phyloP scores from a whole-genome alignment of 2,113 vertebrate species.

The Promerops cafer region DNA sequence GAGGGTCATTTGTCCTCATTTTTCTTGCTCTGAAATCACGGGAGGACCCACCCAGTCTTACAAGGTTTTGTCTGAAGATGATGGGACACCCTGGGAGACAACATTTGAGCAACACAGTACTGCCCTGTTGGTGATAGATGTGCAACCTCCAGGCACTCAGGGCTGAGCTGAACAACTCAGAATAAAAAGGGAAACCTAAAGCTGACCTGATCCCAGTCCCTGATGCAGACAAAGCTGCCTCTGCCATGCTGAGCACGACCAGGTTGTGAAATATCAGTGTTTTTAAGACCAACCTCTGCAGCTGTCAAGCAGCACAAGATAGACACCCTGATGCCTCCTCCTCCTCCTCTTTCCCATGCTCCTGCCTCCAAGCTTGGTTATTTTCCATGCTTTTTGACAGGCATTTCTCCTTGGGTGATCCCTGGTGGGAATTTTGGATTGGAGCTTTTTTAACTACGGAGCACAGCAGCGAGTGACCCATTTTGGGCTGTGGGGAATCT shows the following conservation, averaged over 20 bases:
- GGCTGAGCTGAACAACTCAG: not conserved
- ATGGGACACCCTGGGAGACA: not conserved
- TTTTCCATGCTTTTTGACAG: not conserved
- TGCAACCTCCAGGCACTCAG: not conserved
- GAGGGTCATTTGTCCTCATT: not conserved
- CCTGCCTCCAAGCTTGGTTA: not conserved
- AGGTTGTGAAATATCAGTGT: not conserved
- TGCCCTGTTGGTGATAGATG: too few relatives aligned
- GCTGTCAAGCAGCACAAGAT: not conserved
- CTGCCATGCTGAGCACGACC: not conserved
- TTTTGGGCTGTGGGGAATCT: not conserved
- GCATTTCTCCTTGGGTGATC: not conserved
- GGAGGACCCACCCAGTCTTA: not conserved
- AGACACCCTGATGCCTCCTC: not conserved
- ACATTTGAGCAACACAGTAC: fast-evolving
- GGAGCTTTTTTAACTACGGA: not conserved
- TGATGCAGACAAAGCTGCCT: not conserved
- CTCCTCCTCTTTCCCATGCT: not conserved
- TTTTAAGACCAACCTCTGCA: not conserved
- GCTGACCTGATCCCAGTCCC: not conserved
- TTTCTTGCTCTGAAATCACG: not conserved
- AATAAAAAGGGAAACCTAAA: not conserved
- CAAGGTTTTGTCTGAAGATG: not conserved
- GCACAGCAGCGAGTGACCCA: not conserved
- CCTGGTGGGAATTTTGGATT: not conserved